A percentile compares a stretch with the other conserved stretches of the same genome.
These are phyloP conservation scores for Antechinus stuartii DNA, from an alignment of 2,113 vertebrate species.

Conservation along the genomic window DNA sequence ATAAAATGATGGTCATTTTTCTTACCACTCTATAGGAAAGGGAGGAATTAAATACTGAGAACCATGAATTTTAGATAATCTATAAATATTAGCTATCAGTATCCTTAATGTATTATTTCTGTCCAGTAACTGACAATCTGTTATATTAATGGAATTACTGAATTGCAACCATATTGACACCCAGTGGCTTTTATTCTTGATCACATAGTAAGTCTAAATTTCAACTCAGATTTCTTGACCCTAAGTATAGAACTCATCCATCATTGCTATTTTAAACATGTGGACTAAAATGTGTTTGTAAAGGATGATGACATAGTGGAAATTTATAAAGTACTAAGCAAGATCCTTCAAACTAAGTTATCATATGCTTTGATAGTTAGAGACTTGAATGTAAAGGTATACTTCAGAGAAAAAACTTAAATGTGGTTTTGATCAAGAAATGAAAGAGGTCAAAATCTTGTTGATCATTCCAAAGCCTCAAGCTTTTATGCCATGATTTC, in stretches of 20 bases:
- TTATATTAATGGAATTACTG: not conserved
- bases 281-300: not conserved
- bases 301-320: not conserved
- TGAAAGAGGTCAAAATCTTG: not conserved
- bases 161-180: not conserved
- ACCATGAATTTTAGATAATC: not conserved
- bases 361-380: not conserved
- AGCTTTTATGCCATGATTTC: not conserved
- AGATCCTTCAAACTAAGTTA: not conserved
- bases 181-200: not conserved
- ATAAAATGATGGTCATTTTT: not conserved
- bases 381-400: not conserved
- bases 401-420: not conserved
- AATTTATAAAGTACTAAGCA: not conserved
- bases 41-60: not conserved
- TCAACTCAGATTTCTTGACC: not conserved
- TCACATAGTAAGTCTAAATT: not conserved
- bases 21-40: not conserved
- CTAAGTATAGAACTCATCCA: no score
- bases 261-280: no score
- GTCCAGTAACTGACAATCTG: not conserved
- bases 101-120: not conserved
- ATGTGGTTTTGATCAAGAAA: not conserved
- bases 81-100: not conserved
- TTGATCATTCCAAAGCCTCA: not conserved